Conservation (phyloP, 2,797 vertebrate species). For the Scomberomorus guttatus region DNA sequence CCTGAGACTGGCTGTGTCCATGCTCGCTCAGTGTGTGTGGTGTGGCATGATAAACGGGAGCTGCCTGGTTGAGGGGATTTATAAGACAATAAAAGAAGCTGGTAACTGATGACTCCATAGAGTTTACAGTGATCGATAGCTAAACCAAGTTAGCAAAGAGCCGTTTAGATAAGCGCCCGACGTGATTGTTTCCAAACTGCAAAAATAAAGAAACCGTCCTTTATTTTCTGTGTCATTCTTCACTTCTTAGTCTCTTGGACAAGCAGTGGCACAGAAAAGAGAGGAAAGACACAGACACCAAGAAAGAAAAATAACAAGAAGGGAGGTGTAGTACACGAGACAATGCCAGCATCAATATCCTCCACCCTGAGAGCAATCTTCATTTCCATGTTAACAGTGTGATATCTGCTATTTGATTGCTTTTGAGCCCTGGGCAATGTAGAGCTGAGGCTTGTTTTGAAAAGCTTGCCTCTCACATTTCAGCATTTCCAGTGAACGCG, state of each 20-base stretch:
- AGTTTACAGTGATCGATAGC: slow-evolving; percentile 34
- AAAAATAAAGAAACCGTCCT: slow-evolving; percentile 6
- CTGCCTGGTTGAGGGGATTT: slow-evolving; percentile 6
- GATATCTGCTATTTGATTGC: slow-evolving; percentile 3
- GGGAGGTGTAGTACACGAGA: not conserved
- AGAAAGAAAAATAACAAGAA: not conserved
- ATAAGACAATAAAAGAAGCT: not conserved
- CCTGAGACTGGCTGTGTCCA: not conserved
- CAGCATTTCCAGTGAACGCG: not conserved
- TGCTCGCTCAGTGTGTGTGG: not conserved
- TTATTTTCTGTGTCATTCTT: not conserved
- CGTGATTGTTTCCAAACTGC: not conserved
- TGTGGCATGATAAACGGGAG: slow-evolving; percentile 28
- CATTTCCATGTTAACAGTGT: not conserved
- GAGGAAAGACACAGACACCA: too few relatives aligned
- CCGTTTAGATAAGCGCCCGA: slow-evolving; percentile 12
- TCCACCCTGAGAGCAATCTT: not conserved
- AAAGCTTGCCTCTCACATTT: not conserved
- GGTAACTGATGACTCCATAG: slow-evolving; percentile 22
- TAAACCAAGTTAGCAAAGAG: slow-evolving; percentile 24
- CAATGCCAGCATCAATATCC: not conserved
- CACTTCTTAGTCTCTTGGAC: not conserved
- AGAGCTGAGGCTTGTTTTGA: slow-evolving; percentile 2
- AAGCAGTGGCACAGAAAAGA: not conserved
- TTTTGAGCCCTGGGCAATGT: slow-evolving; percentile 3